Evolutionary conservation across 1,140 invertebrate genomes (phyloP).

Genomic region (Parasteatoda tepidariorum): DNA sequence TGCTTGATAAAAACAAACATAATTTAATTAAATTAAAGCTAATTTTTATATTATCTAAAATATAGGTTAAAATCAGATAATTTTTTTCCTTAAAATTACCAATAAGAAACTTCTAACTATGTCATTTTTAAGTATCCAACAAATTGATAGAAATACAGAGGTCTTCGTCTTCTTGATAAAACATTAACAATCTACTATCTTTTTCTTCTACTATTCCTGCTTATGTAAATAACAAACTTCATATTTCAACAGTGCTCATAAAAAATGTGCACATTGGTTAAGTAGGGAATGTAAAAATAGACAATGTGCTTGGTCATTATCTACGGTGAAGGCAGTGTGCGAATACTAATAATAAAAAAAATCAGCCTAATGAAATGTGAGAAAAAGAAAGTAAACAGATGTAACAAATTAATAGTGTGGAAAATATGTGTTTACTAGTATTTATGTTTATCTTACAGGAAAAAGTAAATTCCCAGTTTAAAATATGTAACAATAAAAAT

Average conservation of each 20-base stretch:
- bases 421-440: no score
- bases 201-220: neutral
- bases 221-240: constrained; percentile 33
- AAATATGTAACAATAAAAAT: no score
- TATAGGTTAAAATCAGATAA: no score
- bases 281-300: constrained; percentile 55
- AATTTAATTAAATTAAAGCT: no score
- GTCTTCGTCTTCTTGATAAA: neutral
- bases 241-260: constrained; percentile 33
- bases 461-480: no score
- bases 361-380: no score
- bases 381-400: no score
- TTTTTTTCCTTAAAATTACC: neutral
- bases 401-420: no score
- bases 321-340: constrained; percentile 27
- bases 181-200: neutral
- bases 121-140: neutral
- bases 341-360: neutral
- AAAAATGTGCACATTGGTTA: constrained; percentile 36
- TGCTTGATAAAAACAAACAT: no score
- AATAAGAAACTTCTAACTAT: no score
- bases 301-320: constrained; percentile 47
- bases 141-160: neutral
- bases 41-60: no score
- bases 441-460: no score